Percentiles rank a stretch among this genome's conserved stretches.
Evolutionary conservation across 2,113 vertebrate species (phyloP).

Genomic region (Phrynosoma blainvillii): DNA sequence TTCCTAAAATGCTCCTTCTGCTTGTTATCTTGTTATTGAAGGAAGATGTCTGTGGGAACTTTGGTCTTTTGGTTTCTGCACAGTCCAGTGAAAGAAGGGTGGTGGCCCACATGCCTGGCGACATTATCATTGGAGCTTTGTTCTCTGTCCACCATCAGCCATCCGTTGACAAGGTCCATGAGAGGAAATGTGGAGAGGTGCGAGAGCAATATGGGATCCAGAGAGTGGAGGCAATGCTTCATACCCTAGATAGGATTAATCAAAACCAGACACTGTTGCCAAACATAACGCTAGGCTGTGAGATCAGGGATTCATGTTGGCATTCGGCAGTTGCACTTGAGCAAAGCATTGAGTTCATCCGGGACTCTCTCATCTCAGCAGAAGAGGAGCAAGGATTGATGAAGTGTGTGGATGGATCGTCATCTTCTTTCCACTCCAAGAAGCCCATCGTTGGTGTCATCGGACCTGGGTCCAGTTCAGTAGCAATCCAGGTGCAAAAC

Average conservation of each 20-base stretch:
- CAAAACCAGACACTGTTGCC: slow-evolving; percentile 88
- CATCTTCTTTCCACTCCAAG: slow-evolving; percentile 89
- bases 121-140: slow-evolving; percentile 96
- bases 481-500: slow-evolving; percentile 99
- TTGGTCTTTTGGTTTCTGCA: slow-evolving; percentile 74
- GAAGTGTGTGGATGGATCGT: slow-evolving; percentile 87
- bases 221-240: slow-evolving; percentile 97
- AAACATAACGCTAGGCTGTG: slow-evolving; percentile 94
- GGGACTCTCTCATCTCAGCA: slow-evolving; percentile 93
- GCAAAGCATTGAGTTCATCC: slow-evolving; percentile 98
- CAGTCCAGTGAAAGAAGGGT: slow-evolving; percentile 92
- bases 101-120: slow-evolving; percentile 93
- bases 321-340: slow-evolving; percentile 96
- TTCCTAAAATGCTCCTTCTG: slow-evolving; percentile 85
- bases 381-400: slow-evolving; percentile 91
- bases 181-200: slow-evolving; percentile 95
- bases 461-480: slow-evolving; percentile 96
- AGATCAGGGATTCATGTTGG: slow-evolving; percentile 99
- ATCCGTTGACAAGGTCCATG: slow-evolving; percentile 95
- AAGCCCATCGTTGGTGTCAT: slow-evolving; percentile 98
- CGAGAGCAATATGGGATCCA: slow-evolving; percentile 98
- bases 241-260: slow-evolving; percentile 96
- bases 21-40: slow-evolving; percentile 77
- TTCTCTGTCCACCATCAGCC: slow-evolving; percentile 99
- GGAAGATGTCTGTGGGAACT: slow-evolving; percentile 78